Conservation (phyloP, 2,797 vertebrate genomes). For the Sylvilagus floridanus region DNA sequence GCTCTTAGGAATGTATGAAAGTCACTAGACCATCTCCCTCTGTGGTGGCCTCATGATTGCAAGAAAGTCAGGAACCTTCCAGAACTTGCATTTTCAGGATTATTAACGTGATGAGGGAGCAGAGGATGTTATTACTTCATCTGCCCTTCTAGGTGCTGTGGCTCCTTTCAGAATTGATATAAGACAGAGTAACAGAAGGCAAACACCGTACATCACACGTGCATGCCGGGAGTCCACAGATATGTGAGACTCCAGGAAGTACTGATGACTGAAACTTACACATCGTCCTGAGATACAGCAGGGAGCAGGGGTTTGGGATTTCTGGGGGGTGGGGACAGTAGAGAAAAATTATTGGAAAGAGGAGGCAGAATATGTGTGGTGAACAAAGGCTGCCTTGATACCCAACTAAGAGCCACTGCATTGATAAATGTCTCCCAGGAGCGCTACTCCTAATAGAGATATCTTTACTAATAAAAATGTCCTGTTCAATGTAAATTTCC, state of each 20-base stretch:
- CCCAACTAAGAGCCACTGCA: not conserved
- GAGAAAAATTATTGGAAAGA: not conserved
- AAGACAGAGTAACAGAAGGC: not conserved
- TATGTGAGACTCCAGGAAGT: not conserved
- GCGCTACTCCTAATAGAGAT: not conserved
- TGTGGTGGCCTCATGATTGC: not conserved
- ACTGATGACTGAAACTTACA: not conserved
- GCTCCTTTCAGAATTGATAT: not conserved
- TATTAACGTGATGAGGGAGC: not conserved
- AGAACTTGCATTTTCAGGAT: not conserved
- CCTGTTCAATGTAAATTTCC: not conserved
- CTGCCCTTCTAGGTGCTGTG: not conserved
- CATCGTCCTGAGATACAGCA: not conserved
- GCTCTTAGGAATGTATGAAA: constrained; percentile 5
- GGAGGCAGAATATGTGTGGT: not conserved
- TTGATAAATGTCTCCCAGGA: not conserved
- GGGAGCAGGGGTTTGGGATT: not conserved
- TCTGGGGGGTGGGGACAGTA: too few relatives aligned
- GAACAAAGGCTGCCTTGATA: not conserved
- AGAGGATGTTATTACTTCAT: not conserved
- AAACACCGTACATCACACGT: not conserved
- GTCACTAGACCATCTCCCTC: not conserved
- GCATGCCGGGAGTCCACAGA: not conserved
- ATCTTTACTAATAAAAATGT: not conserved
- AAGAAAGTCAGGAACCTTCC: not conserved